Evolutionary conservation across 2,888 invertebrate species (phyloP).

Genomic region (Chrysolina oricalcia): DNA sequence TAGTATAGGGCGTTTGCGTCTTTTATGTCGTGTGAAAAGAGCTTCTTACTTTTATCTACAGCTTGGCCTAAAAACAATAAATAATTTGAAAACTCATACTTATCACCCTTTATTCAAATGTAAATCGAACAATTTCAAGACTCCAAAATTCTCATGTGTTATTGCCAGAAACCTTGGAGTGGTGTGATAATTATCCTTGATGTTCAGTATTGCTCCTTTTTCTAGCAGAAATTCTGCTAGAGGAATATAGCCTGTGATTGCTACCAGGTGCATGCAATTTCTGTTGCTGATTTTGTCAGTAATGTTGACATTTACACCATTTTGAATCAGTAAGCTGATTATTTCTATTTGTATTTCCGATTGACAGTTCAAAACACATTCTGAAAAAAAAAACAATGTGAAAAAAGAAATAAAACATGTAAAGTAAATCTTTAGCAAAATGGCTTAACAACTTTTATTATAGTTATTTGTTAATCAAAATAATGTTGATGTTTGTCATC

Average conservation of each 20-base stretch:
- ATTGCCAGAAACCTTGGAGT: slow-evolving; percentile 41
- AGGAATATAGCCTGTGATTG: slow-evolving; percentile 71
- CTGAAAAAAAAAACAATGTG: slow-evolving; percentile 45
- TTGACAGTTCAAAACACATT: slow-evolving; percentile 61
- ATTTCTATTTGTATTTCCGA: slow-evolving; percentile 69
- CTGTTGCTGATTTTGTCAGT: slow-evolving; percentile 57
- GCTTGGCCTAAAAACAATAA: background rate
- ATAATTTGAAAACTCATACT: background rate
- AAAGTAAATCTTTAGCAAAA: too few species aligned
- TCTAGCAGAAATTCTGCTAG: slow-evolving; percentile 69
- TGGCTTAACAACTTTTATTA: too few species aligned
- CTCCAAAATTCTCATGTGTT: slow-evolving; percentile 29
- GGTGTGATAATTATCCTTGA: slow-evolving; percentile 40
- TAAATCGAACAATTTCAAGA: slow-evolving; percentile 30
- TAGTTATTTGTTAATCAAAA: too few species aligned
- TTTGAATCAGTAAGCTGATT: slow-evolving; percentile 59
- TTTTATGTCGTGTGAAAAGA: too few species aligned
- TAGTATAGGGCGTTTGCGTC: too few species aligned
- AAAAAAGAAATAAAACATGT: too few species aligned
- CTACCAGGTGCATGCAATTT: slow-evolving; percentile 74
- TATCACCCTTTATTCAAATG: background rate
- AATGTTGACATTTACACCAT: slow-evolving; percentile 37
- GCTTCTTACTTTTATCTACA: too few species aligned
- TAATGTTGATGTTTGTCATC: too few species aligned
- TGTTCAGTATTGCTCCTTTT: slow-evolving; percentile 69